Evolutionary conservation across 64 coral and sea anemone genomes (phyloP).

Genomic region (Astreopora myriophthalma): DNA sequence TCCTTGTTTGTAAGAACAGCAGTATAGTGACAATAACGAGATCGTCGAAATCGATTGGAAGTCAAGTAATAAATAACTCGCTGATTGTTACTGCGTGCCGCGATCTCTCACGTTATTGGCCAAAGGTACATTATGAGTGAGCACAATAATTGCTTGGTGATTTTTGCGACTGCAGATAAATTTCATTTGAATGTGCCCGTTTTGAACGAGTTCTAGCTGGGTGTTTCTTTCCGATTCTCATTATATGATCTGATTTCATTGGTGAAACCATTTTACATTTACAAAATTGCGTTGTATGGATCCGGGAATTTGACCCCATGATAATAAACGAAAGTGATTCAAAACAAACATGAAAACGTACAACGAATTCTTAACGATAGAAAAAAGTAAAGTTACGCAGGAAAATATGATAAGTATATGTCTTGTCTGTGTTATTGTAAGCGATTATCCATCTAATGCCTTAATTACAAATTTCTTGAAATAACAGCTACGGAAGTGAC

Average conservation of each 20-base stretch:
- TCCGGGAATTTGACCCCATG: not conserved
- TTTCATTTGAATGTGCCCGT: not conserved
- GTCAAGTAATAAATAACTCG: too few species aligned
- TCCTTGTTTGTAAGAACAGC: too few species aligned
- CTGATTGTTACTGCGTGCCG: too few species aligned
- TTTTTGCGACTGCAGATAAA: constrained; percentile 9
- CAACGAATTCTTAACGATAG: not conserved
- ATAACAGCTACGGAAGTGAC: not conserved
- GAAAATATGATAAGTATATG: constrained; percentile 8
- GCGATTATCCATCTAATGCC: constrained; percentile 16
- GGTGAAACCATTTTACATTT: too few species aligned
- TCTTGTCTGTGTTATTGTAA: constrained; percentile 9
- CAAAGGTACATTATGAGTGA: too few species aligned
- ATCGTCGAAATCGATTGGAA: too few species aligned
- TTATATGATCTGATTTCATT: not conserved
- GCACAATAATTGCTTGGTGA: not conserved
- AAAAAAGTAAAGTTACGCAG: constrained; percentile 9
- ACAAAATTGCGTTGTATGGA: too few species aligned
- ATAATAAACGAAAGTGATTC: not conserved
- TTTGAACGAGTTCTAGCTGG: not conserved
- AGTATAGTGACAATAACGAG: too few species aligned
- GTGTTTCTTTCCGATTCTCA: not conserved
- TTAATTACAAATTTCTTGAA: constrained; percentile 12
- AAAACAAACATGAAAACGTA: constrained; percentile 22
- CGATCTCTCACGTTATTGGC: too few species aligned